Evolutionary conservation across 2,797 vertebrate species (phyloP).

Genomic region (Scomberomorus guttatus): DNA sequence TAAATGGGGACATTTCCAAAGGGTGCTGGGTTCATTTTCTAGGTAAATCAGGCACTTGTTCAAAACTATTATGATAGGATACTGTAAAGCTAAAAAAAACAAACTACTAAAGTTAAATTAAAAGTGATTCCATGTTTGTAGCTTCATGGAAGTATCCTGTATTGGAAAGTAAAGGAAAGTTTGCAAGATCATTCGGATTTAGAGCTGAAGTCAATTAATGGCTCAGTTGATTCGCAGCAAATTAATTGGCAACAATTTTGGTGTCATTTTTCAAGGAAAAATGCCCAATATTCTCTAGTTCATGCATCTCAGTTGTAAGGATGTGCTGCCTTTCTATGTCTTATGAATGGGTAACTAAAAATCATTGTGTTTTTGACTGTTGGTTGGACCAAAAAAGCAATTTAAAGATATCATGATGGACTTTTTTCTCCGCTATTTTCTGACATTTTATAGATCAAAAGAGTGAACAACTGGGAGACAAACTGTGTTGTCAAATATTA

Average conservation of each 20-base stretch:
- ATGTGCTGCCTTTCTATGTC: not conserved
- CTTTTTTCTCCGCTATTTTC: too few relatives aligned
- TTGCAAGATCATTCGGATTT: not conserved
- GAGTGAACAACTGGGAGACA: too few relatives aligned
- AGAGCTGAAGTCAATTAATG: not conserved
- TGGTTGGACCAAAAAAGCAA: not conserved
- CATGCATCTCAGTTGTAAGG: not conserved
- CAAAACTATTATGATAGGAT: slow-evolving; percentile 10
- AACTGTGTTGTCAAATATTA: too few relatives aligned
- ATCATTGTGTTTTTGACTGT: not conserved
- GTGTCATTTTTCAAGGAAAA: not conserved
- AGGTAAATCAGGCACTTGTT: slow-evolving; percentile 8
- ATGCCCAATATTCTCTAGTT: not conserved
- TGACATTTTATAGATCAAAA: too few relatives aligned
- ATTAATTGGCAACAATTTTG: not conserved
- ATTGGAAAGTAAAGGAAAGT: too few relatives aligned
- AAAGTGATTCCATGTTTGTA: not conserved
- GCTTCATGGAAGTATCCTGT: not conserved
- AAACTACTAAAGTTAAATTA: too few relatives aligned
- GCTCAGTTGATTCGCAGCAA: not conserved
- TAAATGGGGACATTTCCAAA: slow-evolving; percentile 36
- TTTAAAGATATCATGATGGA: not conserved
- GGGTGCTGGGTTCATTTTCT: slow-evolving; percentile 44
- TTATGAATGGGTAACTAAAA: not conserved
- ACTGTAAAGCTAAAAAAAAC: not conserved